These are phyloP conservation scores for Argynnis bischoffii DNA, from an alignment of 2,888 invertebrate genomes.

Conservation along the genomic window DNA sequence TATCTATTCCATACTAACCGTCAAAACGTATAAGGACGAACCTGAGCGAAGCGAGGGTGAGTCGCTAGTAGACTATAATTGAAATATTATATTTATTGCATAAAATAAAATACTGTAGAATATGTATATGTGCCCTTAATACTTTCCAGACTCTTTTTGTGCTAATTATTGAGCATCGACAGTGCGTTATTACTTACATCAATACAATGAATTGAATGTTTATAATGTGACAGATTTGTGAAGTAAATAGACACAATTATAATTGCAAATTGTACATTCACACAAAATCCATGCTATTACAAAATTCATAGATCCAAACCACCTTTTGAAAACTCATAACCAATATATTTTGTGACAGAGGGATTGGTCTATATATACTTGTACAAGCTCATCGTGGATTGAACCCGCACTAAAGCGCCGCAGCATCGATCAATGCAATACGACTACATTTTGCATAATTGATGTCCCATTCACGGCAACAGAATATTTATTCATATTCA, in stretches of 20 bases:
- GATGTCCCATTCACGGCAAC: conserved; percentile 75
- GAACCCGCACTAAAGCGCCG: conserved; percentile 47
- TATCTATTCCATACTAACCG: too few relatives aligned
- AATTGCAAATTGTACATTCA: background rate
- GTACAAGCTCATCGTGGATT: conserved; percentile 41
- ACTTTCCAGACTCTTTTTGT: too few relatives aligned
- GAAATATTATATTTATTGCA: too few relatives aligned
- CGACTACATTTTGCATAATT: conserved; percentile 78
- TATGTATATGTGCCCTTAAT: too few relatives aligned
- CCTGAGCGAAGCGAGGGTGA: too few relatives aligned
- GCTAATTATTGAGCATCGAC: too few relatives aligned
- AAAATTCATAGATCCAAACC: background rate
- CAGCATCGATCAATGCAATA: conserved; percentile 67
- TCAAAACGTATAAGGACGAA: too few relatives aligned
- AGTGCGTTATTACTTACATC: too few relatives aligned
- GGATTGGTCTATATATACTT: background rate
- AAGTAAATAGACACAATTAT: background rate
- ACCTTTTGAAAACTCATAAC: conserved; percentile 10
- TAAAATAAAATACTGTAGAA: too few relatives aligned
- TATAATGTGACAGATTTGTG: background rate
- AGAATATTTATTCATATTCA: conserved; percentile 79
- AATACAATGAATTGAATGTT: background rate
- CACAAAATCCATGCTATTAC: background rate
- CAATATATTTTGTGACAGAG: conserved; percentile 8
- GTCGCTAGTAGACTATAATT: too few relatives aligned